Conservation (phyloP, 1,140 invertebrate species). For the Megathymus violae region DNA sequence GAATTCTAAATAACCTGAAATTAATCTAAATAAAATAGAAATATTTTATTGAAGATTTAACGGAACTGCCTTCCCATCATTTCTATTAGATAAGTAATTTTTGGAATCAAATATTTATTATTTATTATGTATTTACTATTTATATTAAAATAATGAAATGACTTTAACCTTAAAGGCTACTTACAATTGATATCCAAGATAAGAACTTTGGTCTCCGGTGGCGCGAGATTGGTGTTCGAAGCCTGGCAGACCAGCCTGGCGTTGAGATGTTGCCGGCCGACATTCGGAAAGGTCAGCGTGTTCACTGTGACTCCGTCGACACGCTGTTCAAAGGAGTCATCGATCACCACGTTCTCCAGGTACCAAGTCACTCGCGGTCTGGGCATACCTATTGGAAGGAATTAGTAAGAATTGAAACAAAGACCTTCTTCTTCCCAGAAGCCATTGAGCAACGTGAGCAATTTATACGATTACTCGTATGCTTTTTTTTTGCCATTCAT, state of each 20-base stretch:
- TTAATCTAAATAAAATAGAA: too few relatives aligned
- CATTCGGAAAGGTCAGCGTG: conserved; percentile 89
- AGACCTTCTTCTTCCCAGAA: too few relatives aligned
- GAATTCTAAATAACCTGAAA: too few relatives aligned
- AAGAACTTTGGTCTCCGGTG: conserved; percentile 89
- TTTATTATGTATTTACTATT: too few relatives aligned
- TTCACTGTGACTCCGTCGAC: conserved; percentile 89
- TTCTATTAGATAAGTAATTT: too few relatives aligned
- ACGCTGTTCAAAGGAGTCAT: conserved; percentile 90
- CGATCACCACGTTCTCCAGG: conserved; percentile 91
- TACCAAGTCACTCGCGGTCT: conserved; percentile 92
- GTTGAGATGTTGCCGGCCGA: conserved; percentile 91
- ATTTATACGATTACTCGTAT: too few relatives aligned
- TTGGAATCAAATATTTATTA: too few relatives aligned
- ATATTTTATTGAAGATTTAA: too few relatives aligned
- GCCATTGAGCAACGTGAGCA: too few relatives aligned
- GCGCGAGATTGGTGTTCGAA: conserved; percentile 92
- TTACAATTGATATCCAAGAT: conserved; percentile 94
- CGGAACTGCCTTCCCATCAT: too few relatives aligned
- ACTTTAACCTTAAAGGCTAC: conserved; percentile 70
- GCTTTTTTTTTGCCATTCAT: too few relatives aligned
- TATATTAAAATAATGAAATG: too few relatives aligned
- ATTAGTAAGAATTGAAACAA: background rate
- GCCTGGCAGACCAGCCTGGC: conserved; percentile 92
- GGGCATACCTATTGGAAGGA: conserved; percentile 87